Base-by-base conservation (phyloP, 92 coral and sea anemone genomes). In the Zoanthus gigantus region DNA sequence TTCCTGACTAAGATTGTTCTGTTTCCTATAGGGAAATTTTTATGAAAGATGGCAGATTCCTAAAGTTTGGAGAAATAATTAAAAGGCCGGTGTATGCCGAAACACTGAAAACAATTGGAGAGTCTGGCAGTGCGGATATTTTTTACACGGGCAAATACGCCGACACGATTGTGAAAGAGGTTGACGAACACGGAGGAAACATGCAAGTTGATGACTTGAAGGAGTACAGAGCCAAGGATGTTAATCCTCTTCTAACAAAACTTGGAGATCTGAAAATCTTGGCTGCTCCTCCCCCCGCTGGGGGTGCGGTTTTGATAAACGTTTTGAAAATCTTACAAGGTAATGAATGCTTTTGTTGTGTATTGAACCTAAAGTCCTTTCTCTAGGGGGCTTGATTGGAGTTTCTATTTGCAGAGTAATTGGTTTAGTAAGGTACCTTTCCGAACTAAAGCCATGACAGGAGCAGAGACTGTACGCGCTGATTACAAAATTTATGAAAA, bases 221-320 rank as follows among this genome's bases (percentile, higher is more conserved):
- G 79, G 73, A 89, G 13, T 95, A 95, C 67, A 53, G 76, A 42
- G 92, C 98, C 10, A 52, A 14, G 13, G 91, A 95, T 28, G 85
- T 71, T 16, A 18, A 88, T 28, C 96, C 98, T 8, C 29, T 95
- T 79, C 84, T 84, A 14, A 90, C 96, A 10, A 71, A 77, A 10
- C 72, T 95, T 3, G 92, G 91, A 4, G 93, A 94, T 66, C 61
- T 81, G 52, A 89, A 95, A 92, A 47, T 95, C 34, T 68, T 91
- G 60, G 89, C 98, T 18, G 91, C 88, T 4, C 98, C 98, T 52
- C 98, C 98, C 9, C 98, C 98, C 28, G 94, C 98, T 14, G 98
- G 98, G 14, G 96, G 93, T 13, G 96, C 96, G 5, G 87, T 95
- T 29, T 74, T 95, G 88, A 72, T 90, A 8, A 83, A 95, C 32